Base-by-base conservation (phyloP, 2,888 invertebrate species). In the Mechanitis mazaeus region DNA sequence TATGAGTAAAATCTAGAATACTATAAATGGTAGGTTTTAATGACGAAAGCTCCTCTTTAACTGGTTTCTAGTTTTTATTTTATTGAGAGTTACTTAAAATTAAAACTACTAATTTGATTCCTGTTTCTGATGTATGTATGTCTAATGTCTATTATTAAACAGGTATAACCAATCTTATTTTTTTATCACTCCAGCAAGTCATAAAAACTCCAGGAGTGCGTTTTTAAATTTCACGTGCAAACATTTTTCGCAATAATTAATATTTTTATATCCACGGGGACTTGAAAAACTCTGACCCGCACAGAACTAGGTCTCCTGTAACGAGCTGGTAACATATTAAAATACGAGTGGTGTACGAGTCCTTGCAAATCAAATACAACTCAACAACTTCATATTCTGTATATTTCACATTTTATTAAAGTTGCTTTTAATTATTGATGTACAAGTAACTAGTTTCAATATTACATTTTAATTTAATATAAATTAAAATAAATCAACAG, bases 241-340 rank as follows among this genome's bases (percentile, higher is more conserved):
- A 55, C 35, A 53, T 61, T 64, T 61, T 55, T 61, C 33, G 54
- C 56, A 62, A 60, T 66, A 66, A 66, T 66, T 66, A 66, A 64
- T 66, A 64, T 59, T 62, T 62, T 61, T 47, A 58, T 59, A 54
- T 58, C 61, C 47, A 50, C 56, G 64, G 58, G 63, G 57, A 57
- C 64, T 66, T 56, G 66, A 63, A 64, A 31, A 63, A 64, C 56
- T 56, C 60, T 63, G 64, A 66, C 66, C 64, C 60, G 62, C 47
- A 62, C 60, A 64, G 20, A 66, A 66, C 60, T 66, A 58, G 66
- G 66, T 66, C 62, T 60, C 45, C 62, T 62, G 66, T 63, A 66
- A 60, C 66, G 64, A 64, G 61, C 57, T 58, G 64, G 64, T 58
- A 64, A 61, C 64, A 59, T 64, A 66, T 66, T 56, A 62, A 64